phyloP scores from a whole-genome alignment of 2,888 invertebrate genomes.

The Perizoma affinitatum region DNA sequence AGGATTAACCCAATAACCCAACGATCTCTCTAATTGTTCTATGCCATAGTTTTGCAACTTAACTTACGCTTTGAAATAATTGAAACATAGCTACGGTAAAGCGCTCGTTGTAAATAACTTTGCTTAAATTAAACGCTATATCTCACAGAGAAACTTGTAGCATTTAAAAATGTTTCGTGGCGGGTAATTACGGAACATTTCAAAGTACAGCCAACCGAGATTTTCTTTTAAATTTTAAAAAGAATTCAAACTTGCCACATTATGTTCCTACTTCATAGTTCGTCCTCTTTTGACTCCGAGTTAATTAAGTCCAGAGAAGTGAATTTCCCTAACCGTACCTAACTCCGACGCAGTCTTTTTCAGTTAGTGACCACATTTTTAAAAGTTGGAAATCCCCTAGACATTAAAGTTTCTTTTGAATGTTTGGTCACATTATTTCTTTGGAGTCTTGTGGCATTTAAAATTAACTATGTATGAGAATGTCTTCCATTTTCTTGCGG shows the following conservation, averaged over 20 bases:
- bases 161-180: constrained; percentile 14
- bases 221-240: constrained; percentile 22
- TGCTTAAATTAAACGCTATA: constrained; percentile 3
- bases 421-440: constrained; percentile 19
- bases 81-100: background rate
- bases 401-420: constrained; percentile 23
- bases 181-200: constrained; percentile 21
- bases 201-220: constrained; percentile 11
- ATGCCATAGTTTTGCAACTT: too few relatives aligned
- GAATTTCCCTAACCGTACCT: constrained; percentile 17
- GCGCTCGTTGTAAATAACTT: background rate
- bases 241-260: constrained; percentile 17
- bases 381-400: constrained; percentile 23
- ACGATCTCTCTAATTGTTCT: too few relatives aligned
- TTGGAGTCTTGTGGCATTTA: constrained; percentile 20
- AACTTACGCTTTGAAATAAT: too few relatives aligned
- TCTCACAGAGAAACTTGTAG: constrained; percentile 2
- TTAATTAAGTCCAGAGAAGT: constrained; percentile 20
- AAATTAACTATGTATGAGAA: constrained; percentile 29
- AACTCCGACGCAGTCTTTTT: constrained; percentile 11
- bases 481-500: constrained; percentile 9
- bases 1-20: too few relatives aligned
- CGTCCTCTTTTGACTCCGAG: constrained; percentile 18
- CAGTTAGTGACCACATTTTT: constrained; percentile 13
- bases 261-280: constrained; percentile 9